Evolutionary conservation across 2,888 invertebrate genomes (phyloP).

Genomic region (Agonum fuliginosum): DNA sequence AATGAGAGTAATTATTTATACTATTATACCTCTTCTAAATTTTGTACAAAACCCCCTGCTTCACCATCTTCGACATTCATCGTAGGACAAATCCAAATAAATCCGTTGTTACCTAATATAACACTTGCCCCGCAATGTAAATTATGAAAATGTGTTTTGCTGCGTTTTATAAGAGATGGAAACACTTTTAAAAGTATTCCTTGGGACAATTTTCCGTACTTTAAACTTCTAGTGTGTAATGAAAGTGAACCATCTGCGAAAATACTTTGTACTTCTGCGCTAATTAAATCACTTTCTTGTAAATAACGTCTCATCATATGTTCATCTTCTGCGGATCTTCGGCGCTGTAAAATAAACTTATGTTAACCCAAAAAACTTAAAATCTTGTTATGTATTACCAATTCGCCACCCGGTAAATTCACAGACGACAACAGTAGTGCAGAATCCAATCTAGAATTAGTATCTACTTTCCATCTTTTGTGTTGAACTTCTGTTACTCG

Average conservation of each 20-base stretch:
- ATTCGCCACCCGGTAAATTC: slow-evolving; percentile 97
- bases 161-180: slow-evolving; percentile 91
- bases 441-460: slow-evolving; percentile 92
- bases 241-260: slow-evolving; percentile 94
- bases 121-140: slow-evolving; percentile 93
- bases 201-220: slow-evolving; percentile 96
- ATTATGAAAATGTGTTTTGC: slow-evolving; percentile 97
- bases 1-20: slow-evolving; percentile 14
- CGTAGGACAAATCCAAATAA: slow-evolving; percentile 92
- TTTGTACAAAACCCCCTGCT: slow-evolving; percentile 86
- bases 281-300: slow-evolving; percentile 96
- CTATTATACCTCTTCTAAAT: slow-evolving; percentile 77
- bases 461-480: slow-evolving; percentile 95
- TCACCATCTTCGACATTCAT: slow-evolving; percentile 78
- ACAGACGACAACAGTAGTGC: slow-evolving; percentile 92
- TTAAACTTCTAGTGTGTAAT: slow-evolving; percentile 95
- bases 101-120: slow-evolving; percentile 97
- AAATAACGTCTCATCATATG: slow-evolving; percentile 97
- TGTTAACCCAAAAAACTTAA: slow-evolving; percentile 23
- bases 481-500: slow-evolving; percentile 95
- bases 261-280: slow-evolving; percentile 97
- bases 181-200: slow-evolving; percentile 93
- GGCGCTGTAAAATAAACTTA: slow-evolving; percentile 75
- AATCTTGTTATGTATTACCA: slow-evolving; percentile 75
- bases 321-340: slow-evolving; percentile 96